Percentiles rank a stretch among this genome's conserved stretches.
Conservation (phyloP, 2,797 vertebrate genomes). For the Mormyrops attenuatus region DNA sequence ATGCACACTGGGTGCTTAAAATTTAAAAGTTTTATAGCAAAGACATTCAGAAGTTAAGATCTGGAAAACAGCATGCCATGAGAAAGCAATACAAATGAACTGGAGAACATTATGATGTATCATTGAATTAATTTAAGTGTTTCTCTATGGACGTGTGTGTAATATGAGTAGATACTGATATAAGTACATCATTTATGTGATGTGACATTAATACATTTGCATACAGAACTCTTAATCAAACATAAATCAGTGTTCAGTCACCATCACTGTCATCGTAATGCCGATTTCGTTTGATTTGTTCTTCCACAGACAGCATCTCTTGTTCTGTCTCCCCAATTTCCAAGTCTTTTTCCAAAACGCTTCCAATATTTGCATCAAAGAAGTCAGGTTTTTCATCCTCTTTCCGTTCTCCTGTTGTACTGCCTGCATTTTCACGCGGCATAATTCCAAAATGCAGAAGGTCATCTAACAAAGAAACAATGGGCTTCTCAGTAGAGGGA, state of each 20-base stretch:
- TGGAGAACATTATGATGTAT: slow-evolving; percentile 40
- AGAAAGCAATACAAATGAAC: slow-evolving; percentile 40
- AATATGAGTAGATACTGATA: slow-evolving; percentile 19
- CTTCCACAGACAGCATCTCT: slow-evolving; percentile 60
- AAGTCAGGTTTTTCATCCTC: slow-evolving; percentile 29
- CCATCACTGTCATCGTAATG: slow-evolving; percentile 63
- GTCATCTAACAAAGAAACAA: slow-evolving; percentile 50
- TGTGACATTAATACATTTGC: slow-evolving; percentile 5
- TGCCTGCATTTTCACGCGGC: slow-evolving; percentile 21
- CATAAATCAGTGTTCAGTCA: slow-evolving; percentile 28
- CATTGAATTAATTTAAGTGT: slow-evolving; percentile 34
- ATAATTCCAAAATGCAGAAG: slow-evolving; percentile 62
- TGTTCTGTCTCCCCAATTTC: slow-evolving; percentile 44
- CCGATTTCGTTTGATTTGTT: slow-evolving; percentile 76
- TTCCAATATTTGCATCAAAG: slow-evolving; percentile 33
- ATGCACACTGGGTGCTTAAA: slow-evolving; percentile 70
- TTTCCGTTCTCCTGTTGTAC: slow-evolving; percentile 26
- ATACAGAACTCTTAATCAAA: slow-evolving; percentile 23
- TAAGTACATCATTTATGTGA: slow-evolving; percentile 14
- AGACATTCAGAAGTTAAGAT: slow-evolving; percentile 47
- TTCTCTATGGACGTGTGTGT: slow-evolving; percentile 48
- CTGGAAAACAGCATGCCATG: slow-evolving; percentile 41
- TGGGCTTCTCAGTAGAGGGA: slow-evolving; percentile 29
- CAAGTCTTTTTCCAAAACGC: slow-evolving; percentile 10
- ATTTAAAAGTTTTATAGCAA: slow-evolving; percentile 49